A percentile compares a stretch with the other conserved stretches of the same genome.
Evolutionary conservation across 2,113 vertebrate species (phyloP).

Genomic region (Heterocephalus glaber): DNA sequence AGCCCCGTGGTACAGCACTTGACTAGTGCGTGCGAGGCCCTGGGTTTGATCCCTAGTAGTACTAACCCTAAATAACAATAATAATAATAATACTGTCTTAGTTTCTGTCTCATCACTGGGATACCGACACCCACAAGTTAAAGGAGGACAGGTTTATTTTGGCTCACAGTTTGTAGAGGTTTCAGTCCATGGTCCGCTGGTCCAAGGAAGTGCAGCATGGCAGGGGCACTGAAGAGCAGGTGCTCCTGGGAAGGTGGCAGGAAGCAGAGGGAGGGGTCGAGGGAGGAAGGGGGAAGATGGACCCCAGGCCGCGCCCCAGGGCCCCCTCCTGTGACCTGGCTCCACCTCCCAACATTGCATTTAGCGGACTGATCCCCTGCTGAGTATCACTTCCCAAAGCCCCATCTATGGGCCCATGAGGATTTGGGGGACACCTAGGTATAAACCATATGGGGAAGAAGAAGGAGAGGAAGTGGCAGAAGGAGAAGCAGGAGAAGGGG

Average conservation of each 20-base stretch:
- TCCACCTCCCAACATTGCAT: too few species aligned
- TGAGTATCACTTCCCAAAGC: not conserved
- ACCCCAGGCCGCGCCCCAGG: not conserved
- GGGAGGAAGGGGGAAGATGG: too few species aligned
- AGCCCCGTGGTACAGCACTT: not conserved
- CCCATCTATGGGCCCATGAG: not conserved
- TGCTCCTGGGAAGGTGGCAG: not conserved
- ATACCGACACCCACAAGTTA: not conserved
- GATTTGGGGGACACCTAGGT: not conserved
- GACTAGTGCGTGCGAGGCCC: not conserved
- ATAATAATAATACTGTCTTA: not conserved
- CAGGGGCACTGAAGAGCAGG: not conserved
- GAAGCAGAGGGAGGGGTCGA: not conserved
- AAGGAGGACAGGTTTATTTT: not conserved
- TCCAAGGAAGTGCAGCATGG: not conserved
- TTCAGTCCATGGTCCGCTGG: not conserved
- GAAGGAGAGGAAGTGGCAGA: not conserved
- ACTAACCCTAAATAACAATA: not conserved
- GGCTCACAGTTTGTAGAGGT: not conserved
- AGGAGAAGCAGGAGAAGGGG: too few species aligned
- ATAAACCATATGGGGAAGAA: not conserved
- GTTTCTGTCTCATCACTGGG: not conserved
- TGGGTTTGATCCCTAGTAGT: not conserved
- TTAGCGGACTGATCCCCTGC: not conserved
- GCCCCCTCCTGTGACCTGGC: not conserved